A percentile compares a stretch with the other conserved stretches of the same genome.
Evolutionary conservation across 2,797 vertebrate species (phyloP).

Genomic region (Clarias fuscus): DNA sequence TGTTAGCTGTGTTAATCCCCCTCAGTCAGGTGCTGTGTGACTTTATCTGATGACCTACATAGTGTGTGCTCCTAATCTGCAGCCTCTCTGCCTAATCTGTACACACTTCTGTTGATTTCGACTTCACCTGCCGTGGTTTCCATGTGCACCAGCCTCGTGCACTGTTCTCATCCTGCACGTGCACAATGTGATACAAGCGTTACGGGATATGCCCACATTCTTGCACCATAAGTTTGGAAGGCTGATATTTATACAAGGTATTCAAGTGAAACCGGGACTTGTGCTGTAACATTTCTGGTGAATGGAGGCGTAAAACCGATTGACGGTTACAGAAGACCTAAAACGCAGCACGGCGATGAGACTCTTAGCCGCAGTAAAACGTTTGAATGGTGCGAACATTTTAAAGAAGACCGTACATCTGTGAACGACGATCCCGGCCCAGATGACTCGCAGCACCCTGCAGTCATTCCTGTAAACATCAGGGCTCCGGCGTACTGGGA

Average conservation of each 20-base stretch:
- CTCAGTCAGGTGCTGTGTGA: background rate
- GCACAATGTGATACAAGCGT: background rate
- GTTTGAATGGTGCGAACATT: too few relatives aligned
- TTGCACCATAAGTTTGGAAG: background rate
- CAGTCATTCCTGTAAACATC: too few relatives aligned
- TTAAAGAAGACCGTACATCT: too few relatives aligned
- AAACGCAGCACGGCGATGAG: too few relatives aligned
- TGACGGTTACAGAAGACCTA: too few relatives aligned
- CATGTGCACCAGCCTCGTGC: background rate
- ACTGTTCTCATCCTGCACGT: background rate
- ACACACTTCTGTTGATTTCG: background rate
- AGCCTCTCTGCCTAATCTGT: constrained; percentile 1
- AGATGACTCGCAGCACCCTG: too few relatives aligned
- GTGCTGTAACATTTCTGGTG: too few relatives aligned
- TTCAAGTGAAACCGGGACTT: too few relatives aligned
- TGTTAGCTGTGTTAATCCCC: background rate
- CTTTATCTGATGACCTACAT: constrained; percentile 37
- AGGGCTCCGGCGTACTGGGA: too few relatives aligned
- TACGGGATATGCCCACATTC: background rate
- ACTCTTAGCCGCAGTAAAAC: too few relatives aligned
- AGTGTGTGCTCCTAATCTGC: constrained; percentile 4
- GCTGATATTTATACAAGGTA: background rate
- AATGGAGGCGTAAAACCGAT: too few relatives aligned
- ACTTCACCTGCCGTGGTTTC: background rate
- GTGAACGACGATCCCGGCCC: too few relatives aligned